Conservation (phyloP, 2,113 vertebrate genomes). For the Vireo altiloquus region DNA sequence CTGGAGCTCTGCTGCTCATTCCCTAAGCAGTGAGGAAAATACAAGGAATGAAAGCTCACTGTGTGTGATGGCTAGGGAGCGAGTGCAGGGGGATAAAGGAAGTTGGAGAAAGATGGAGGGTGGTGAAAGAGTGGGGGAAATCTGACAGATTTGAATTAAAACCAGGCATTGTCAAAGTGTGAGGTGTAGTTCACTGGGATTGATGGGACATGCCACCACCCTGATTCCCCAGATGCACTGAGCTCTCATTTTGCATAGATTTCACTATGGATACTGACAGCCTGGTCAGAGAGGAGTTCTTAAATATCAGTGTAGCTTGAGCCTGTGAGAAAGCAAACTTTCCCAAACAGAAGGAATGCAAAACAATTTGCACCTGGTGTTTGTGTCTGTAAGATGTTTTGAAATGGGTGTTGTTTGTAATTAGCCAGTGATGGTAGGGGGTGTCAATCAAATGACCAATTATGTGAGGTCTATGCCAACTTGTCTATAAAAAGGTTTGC, state of each 20-base stretch:
- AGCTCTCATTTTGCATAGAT: neutral
- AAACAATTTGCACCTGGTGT: too few relatives aligned
- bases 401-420: too few relatives aligned
- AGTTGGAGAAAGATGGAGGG: neutral
- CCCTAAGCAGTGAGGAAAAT: neutral
- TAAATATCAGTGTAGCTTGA: too few relatives aligned
- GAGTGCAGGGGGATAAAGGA: neutral
- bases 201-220: fast-evolving
- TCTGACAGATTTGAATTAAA: neutral
- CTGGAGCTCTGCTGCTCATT: neutral
- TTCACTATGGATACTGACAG: neutral
- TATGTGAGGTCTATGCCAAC: too few relatives aligned
- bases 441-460: too few relatives aligned
- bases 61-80: neutral
- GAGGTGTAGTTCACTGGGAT: neutral
- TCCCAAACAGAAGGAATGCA: too few relatives aligned
- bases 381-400: too few relatives aligned
- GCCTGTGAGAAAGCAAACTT: too few relatives aligned
- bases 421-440: too few relatives aligned
- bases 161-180: neutral
- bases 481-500: too few relatives aligned
- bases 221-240: neutral
- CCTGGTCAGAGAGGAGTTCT: too few relatives aligned
- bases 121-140: neutral
- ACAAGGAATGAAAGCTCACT: neutral